Conservation (phyloP, 2,113 vertebrate species). For the Muscicapa adusta region DNA sequence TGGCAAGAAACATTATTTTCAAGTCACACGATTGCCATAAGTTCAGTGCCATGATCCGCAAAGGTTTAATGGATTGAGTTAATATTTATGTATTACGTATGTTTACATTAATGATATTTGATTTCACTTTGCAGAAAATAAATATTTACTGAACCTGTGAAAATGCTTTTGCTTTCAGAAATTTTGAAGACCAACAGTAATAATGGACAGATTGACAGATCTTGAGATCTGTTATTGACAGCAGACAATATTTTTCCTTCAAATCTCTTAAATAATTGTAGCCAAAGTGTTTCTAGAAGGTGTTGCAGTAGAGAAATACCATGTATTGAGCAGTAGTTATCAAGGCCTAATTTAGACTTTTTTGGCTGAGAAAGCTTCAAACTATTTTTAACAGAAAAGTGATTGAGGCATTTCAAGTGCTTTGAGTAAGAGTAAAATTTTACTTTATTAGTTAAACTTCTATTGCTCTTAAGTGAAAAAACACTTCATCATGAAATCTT, state of each 20-base stretch:
- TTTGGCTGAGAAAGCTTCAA: background rate
- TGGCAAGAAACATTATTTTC: slow-evolving; percentile 20
- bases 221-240: background rate
- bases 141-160: slow-evolving; percentile 14
- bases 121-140: slow-evolving; percentile 54
- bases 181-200: background rate
- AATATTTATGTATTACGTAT: slow-evolving; percentile 15
- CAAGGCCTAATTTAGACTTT: background rate
- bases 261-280: background rate
- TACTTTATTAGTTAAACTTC: background rate
- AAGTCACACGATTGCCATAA: slow-evolving; percentile 43
- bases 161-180: background rate
- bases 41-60: slow-evolving; percentile 65
- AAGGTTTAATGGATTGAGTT: slow-evolving; percentile 41
- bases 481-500: background rate
- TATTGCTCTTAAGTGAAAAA: background rate
- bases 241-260: background rate
- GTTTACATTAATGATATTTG: slow-evolving; percentile 56
- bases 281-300: background rate
- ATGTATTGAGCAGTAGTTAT: background rate
- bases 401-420: background rate
- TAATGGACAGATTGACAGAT: background rate
- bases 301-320: background rate
- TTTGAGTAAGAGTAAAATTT: background rate
- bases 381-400: background rate